Percentiles rank a stretch among this genome's conserved stretches.
phyloP scores from a whole-genome alignment of 2,888 invertebrate genomes.

The Orthonychiurus folsomi region DNA sequence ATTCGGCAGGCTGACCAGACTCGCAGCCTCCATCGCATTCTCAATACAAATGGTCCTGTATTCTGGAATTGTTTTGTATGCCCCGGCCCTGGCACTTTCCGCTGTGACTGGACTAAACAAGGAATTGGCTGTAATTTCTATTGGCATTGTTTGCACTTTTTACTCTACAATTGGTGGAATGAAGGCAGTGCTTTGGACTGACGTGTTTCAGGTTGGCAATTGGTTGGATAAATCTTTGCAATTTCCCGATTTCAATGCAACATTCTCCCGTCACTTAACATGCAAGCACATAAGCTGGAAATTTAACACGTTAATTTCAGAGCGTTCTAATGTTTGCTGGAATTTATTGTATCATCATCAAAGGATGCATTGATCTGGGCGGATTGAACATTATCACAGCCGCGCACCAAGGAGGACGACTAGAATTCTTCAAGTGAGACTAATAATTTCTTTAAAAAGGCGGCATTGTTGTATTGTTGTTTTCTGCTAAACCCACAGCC shows the following conservation, averaged over 20 bases:
- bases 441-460: conserved; percentile 6
- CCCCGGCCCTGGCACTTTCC: conserved; percentile 75
- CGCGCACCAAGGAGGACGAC: conserved; percentile 59
- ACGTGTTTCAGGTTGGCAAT: conserved; percentile 54
- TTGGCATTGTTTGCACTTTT: conserved; percentile 70
- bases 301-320: conserved; percentile 38
- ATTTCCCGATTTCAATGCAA: background rate
- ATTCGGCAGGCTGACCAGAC: conserved; percentile 66
- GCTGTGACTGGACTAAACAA: conserved; percentile 70
- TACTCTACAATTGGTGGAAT: conserved; percentile 82
- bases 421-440: conserved; percentile 50
- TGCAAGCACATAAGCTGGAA: background rate
- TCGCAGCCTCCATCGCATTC: conserved; percentile 73
- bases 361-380: conserved; percentile 60
- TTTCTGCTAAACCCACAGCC: conserved; percentile 47
- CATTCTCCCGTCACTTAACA: conserved; percentile 1
- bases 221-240: background rate
- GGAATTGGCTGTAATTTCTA: conserved; percentile 61
- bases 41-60: conserved; percentile 81
- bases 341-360: conserved; percentile 66
- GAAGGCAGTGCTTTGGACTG: conserved; percentile 81
- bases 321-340: conserved; percentile 77
- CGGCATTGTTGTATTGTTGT: background rate
- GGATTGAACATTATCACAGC: conserved; percentile 65
- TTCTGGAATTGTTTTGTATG: conserved; percentile 85